Conservation (phyloP, 2,113 vertebrate genomes). For the Phyllopteryx taeniolatus region DNA sequence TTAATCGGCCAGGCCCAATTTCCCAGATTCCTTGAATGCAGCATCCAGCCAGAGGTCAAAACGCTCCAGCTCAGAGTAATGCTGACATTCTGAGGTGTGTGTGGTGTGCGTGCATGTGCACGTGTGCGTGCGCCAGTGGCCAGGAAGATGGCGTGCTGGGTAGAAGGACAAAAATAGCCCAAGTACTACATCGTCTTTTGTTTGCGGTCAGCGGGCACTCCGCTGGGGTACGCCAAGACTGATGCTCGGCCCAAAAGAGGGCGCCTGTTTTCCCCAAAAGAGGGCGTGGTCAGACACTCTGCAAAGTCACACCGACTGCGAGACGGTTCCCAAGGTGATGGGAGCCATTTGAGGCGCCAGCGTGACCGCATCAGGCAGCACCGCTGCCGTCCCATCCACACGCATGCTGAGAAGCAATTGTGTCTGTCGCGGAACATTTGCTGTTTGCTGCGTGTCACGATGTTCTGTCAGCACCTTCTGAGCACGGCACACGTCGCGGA, state of each 20-base stretch:
- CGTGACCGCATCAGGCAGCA: conserved; percentile 34
- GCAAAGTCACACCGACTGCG: conserved; percentile 59
- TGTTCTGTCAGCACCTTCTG: conserved; percentile 48
- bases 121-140: conserved; percentile 21
- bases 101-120: background rate
- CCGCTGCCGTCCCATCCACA: background rate
- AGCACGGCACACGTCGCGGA: conserved; percentile 1
- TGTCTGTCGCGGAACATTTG: conserved; percentile 34
- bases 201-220: conserved; percentile 6
- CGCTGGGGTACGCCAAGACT: background rate
- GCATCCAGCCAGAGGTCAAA: conserved; percentile 9
- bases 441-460: conserved; percentile 38
- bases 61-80: conserved; percentile 42
- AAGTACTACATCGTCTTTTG: conserved; percentile 18
- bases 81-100: conserved; percentile 53
- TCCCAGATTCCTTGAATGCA: background rate
- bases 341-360: conserved; percentile 54
- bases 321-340: conserved; percentile 65
- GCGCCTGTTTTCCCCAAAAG: conserved; percentile 30
- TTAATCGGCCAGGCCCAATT: too few species aligned
- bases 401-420: conserved; percentile 17
- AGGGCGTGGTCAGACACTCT: conserved; percentile 33
- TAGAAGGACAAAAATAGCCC: conserved; percentile 51
- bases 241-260: conserved; percentile 37
- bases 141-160: conserved; percentile 36